Evolutionary conservation across 2,797 vertebrate genomes (phyloP), one percentile per base, ranked within the genome.

Genomic region (Picus viridis): DNA sequence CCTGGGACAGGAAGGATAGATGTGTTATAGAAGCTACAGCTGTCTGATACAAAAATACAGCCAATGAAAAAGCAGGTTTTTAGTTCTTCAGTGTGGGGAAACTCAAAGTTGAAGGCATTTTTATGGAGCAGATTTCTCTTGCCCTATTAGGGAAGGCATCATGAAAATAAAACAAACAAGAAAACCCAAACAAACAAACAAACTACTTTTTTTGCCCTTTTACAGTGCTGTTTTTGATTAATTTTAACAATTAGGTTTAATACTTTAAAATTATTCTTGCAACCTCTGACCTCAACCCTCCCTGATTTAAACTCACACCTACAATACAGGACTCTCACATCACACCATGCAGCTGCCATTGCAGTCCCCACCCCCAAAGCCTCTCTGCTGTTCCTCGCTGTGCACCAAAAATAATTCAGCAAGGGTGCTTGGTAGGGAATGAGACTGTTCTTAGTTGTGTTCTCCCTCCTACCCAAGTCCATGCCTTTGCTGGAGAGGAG

Each of bases 301-400:
- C 0, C 30, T 32, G 22, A 68, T 64, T 59, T 64, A 29, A 36
- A 11, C 45, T 77, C 56, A 49, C 13, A 2, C 12, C 4, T 29
- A 54, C 36, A 32, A 2, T 2, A 4, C 39, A 15, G 30, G 57
- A 68, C 26, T n/a, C 29, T 17, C 6, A 2, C 63, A 17, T 61
- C 3, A 0, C 47, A 18, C 47, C 2, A 1, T 3, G 17, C 1
- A 0, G 30, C 57, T 4, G 2, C n/a, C 4, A 2, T 26, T 1
- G 1, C 58, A n/a, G 16, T 3, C 32, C 39, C 32, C 3, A 1
- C 23, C 32, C 51, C 29, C 43, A 53, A 39, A 63, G 16, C 9
- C 29, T 26, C 49, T 57, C 34, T 4, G 0, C 29, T 39, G 8
- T 7, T 71, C 45, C 64, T 43, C 16, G 2, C 51, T 0, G 0